Conservation (phyloP, 1,140 invertebrate genomes). For the Yoshiicerus persimilis region DNA sequence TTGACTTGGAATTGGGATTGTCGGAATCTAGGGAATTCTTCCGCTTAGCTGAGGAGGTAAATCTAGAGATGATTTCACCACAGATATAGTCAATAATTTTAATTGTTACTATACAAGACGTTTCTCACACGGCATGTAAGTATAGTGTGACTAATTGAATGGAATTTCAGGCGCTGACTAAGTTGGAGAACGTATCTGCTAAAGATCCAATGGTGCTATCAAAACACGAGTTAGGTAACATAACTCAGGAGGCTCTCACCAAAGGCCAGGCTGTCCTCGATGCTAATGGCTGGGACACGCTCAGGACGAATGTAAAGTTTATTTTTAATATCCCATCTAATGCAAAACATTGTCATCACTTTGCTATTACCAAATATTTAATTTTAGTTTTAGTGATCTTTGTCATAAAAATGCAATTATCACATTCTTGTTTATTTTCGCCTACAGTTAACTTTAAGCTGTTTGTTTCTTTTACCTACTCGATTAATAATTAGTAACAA, state of each 20-base stretch:
- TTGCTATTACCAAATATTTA: no score
- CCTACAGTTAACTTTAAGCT: no score
- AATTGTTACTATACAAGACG: background rate
- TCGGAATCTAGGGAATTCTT: slow-evolving; percentile 35
- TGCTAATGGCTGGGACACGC: slow-evolving; percentile 34
- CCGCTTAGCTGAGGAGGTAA: slow-evolving; percentile 30
- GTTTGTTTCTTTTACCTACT: no score
- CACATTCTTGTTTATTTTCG: no score
- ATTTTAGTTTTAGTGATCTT: no score
- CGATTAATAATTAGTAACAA: no score
- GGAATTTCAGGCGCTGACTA: slow-evolving; percentile 10
- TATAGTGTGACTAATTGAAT: background rate
- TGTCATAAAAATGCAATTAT: no score
- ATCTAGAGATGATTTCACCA: background rate
- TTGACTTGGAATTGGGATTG: slow-evolving; percentile 22
- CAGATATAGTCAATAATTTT: background rate
- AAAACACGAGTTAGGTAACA: slow-evolving; percentile 12
- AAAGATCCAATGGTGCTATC: background rate
- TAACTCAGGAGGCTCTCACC: slow-evolving; percentile 8
- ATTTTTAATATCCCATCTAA: no score
- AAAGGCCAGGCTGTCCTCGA: slow-evolving; percentile 40
- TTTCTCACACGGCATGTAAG: background rate
- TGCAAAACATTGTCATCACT: no score
- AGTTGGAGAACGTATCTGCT: slow-evolving; percentile 1
- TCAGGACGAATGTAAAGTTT: slow-evolving; percentile 12